Evolutionary conservation across 2,113 vertebrate species (phyloP), one percentile per base, ranked within the genome.

Genomic region (Triplophysa siluroides): DNA sequence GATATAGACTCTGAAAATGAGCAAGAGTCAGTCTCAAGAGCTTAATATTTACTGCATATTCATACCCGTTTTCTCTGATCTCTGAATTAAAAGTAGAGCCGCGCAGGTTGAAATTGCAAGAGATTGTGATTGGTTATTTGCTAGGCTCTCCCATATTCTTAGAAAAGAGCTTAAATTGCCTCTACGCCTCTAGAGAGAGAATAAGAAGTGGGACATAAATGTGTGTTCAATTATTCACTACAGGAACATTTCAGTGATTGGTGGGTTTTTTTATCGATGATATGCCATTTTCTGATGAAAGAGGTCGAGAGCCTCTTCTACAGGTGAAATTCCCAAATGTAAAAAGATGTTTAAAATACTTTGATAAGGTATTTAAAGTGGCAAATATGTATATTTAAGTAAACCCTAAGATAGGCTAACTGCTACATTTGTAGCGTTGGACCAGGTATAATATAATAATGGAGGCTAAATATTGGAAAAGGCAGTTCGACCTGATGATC

Each of bases 141-240:
- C 84, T 87, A 58, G 11, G 1, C 84, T 86, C 82, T 83, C 88
- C 79, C 61, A 33, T 86, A 86, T 81, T 85, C 91, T 87, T 74
- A 76, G 86, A 43, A 58, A 26, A 88, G 85, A 86, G 83, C 83
- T 89, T 87, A 88, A 91, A 91, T 84, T 85, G 83, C 87, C 86
- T 52, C 89, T 88, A 89, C 76, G 90, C 89, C 88, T 92, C 90
- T 88, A 90, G 91, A 91, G 92, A 91, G 92, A 63, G 33, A 65
- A 33, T 24, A 69, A 91, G 90, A 85, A 85, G 61, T 78, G 65
- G 79, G 81, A 79, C 84, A 79, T 83, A 75, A 80, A 85, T 69
- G 45, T 88, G 86, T 87, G 82, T 87, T 95, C 88, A 94, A 93
- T 94, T 92, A 94, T 94, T 94, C 83, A 94, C 89, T 72, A 50